These are phyloP conservation scores for Agonopterix subpropinquella DNA, from an alignment of 2,888 invertebrate species.

Conservation along the genomic window DNA sequence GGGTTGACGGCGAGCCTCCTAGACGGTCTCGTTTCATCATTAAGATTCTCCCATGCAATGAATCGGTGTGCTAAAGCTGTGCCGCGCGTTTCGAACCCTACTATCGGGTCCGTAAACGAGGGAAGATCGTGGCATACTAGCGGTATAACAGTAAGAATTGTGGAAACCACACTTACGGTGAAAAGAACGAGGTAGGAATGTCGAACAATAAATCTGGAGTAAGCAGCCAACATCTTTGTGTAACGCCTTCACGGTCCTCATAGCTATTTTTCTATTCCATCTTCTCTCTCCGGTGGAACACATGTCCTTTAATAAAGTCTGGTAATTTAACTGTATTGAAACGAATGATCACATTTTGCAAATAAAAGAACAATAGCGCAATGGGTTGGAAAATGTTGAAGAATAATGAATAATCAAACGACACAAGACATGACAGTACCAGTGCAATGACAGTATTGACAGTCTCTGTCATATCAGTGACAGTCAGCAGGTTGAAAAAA, in stretches of 20 bases:
- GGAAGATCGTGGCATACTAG: slow-evolving; percentile 71
- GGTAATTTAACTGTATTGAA: slow-evolving; percentile 12
- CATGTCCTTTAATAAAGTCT: slow-evolving; percentile 26
- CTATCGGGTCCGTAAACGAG: slow-evolving; percentile 90
- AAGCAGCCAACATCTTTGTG: slow-evolving; percentile 60
- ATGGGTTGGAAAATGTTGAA: slow-evolving; percentile 14
- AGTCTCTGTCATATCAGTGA: neutral
- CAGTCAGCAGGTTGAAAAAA: too few species aligned
- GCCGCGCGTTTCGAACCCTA: slow-evolving; percentile 96
- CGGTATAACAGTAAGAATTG: slow-evolving; percentile 57
- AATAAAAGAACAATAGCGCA: slow-evolving; percentile 14
- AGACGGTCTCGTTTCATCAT: slow-evolving; percentile 82
- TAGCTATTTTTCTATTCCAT: slow-evolving; percentile 51
- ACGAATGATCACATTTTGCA: slow-evolving; percentile 32
- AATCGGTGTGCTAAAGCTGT: slow-evolving; percentile 87
- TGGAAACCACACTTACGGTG: slow-evolving; percentile 51
- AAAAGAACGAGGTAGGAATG: slow-evolving; percentile 62
- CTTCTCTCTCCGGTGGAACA: slow-evolving; percentile 26
- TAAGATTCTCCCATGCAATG: slow-evolving; percentile 89
- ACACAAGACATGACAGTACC: neutral
- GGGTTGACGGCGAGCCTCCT: slow-evolving; percentile 85
- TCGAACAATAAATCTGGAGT: slow-evolving; percentile 69
- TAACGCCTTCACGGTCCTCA: slow-evolving; percentile 45
- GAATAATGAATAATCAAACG: slow-evolving; percentile 14
- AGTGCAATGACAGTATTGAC: neutral